Evolutionary conservation across 2,888 invertebrate genomes (phyloP), one percentile per base, ranked within the genome.

Genomic region (Drosophila koepferae): DNA sequence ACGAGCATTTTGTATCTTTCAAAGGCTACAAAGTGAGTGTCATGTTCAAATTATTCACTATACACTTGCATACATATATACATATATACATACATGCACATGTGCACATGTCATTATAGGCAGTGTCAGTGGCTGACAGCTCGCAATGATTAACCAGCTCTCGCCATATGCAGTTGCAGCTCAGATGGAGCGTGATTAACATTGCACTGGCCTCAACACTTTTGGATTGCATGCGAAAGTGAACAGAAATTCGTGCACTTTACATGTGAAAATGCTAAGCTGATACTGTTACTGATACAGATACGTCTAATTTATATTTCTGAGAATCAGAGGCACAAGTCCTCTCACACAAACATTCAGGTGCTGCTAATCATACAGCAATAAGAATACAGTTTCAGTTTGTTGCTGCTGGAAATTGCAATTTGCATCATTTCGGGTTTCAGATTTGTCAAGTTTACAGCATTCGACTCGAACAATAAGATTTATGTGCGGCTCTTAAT

Each of bases 401-500:
- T 46, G 36, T n/a, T 63, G 14, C 51, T 10, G 36, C 34, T 16
- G 31, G 53, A 53, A 66, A 65, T 66, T 55, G 65, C 55, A 54
- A 40, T 66, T 31, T 54, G 23, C 34, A 54, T 66, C 48, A 36
- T 16, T 18, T 60, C 20, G 40, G 54, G 20, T 54, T 18, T 12
- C 14, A 34, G 23, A 66, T 65, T 54, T 65, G 53, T 54, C 66
- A 46, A 65, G 65, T 40, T 36, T 20, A 20, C 16, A n/a, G 18
- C 44, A 41, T 48, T 65, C 36, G 54, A 48, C 66, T 54, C 46
- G 54, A 23, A 20, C 46, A 6, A 48, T 40, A 10, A 66, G 48
- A 67, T 67, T 67, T 67, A 67, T 67, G 67, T 66, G 66, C 54
- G n/a, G 46, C 66, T 46, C 66, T 48, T 23, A 18, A 23, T 40